Percentiles rank a stretch among this genome's conserved stretches.
Evolutionary conservation across 2,113 vertebrate species (phyloP).

Genomic region (Chaetodon auriga): DNA sequence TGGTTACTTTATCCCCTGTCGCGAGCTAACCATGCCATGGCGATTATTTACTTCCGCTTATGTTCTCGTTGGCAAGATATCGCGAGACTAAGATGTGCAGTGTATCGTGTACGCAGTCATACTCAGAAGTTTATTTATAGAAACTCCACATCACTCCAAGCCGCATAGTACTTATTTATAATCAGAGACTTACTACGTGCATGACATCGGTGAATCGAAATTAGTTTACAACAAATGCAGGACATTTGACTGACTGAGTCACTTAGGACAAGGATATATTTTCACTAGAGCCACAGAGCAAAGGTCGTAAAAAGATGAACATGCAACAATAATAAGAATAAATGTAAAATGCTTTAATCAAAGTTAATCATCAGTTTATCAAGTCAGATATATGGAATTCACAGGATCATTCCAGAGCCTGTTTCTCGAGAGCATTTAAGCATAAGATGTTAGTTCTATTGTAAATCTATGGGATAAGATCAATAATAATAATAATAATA

Average conservation of each 20-base stretch:
- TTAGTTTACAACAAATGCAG: no score
- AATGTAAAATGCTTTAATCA: no score
- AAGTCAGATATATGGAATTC: no score
- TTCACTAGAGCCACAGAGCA: no score
- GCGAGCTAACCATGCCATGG: conserved; percentile 58
- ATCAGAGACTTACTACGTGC: not conserved
- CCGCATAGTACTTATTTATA: not conserved
- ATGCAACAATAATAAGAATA: no score
- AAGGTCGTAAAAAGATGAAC: no score
- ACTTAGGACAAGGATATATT: no score
- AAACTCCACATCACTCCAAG: not conserved
- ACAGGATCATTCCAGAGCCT: no score
- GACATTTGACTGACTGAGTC: no score
- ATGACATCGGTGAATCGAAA: not conserved
- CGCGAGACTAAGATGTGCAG: conserved; percentile 49
- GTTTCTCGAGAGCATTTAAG: not conserved
- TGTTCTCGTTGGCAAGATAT: conserved; percentile 42
- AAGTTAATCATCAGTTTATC: no score
- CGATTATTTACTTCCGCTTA: conserved; percentile 80
- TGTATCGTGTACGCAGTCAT: not conserved
- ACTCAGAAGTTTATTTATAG: not conserved
- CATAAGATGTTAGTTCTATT: not conserved
- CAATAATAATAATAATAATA: no score
- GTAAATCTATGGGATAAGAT: not conserved
- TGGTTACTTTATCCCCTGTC: conserved; percentile 24